These are phyloP conservation scores for Microctenopoma steveboyesi DNA, from an alignment of 2,797 vertebrate genomes.

Conservation along the genomic window DNA sequence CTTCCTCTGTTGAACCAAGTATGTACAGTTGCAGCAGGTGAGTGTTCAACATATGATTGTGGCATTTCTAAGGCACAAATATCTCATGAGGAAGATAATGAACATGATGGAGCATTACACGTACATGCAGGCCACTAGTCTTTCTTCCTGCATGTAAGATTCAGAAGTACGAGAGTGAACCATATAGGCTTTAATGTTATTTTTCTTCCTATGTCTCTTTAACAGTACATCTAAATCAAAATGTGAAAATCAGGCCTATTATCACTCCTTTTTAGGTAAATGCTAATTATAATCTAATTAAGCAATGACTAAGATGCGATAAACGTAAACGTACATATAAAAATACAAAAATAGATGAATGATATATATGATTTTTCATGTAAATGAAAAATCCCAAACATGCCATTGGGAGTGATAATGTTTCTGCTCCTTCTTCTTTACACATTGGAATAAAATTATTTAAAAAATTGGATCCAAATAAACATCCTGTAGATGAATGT, in stretches of 20 bases:
- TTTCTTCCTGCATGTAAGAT: constrained; percentile 12
- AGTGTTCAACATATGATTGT: constrained; percentile 45
- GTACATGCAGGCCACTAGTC: constrained; percentile 14
- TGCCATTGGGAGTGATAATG: constrained; percentile 1
- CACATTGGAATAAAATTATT: constrained; percentile 6
- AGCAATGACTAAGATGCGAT: background rate
- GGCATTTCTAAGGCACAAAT: constrained; percentile 78
- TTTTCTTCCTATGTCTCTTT: constrained; percentile 35
- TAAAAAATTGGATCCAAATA: constrained; percentile 1
- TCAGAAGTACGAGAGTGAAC: constrained; percentile 8
- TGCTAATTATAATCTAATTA: too few relatives aligned
- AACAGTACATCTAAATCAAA: constrained; percentile 44
- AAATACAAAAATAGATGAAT: constrained; percentile 29
- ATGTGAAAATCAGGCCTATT: constrained; percentile 20
- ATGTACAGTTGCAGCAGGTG: constrained; percentile 59
- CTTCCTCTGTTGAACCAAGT: constrained; percentile 48
- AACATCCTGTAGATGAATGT: background rate
- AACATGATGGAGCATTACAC: constrained; percentile 36
- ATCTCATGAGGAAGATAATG: constrained; percentile 44
- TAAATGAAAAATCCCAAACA: constrained; percentile 14
- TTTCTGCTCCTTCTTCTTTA: constrained; percentile 4
- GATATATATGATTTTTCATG: background rate
- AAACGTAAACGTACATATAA: constrained; percentile 22
- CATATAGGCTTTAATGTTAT: too few relatives aligned
- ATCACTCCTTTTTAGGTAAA: constrained; percentile 25